A percentile compares a stretch with the other conserved stretches of the same genome.
These are phyloP conservation scores for Parnassius orleans DNA, from an alignment of 2,888 invertebrate genomes.

Conservation along the genomic window DNA sequence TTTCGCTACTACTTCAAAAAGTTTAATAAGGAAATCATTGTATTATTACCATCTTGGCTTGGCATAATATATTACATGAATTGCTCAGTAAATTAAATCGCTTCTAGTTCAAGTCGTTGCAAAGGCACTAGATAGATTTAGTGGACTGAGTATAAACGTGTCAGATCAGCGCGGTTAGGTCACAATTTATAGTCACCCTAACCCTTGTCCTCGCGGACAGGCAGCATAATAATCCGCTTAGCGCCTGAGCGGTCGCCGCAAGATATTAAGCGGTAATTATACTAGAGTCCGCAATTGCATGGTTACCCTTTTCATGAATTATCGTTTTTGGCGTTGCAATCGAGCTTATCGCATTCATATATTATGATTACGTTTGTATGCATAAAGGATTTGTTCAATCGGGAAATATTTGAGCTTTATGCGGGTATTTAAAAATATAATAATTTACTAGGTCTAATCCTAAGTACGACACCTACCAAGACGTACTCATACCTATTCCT, in stretches of 20 bases:
- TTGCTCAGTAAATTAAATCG: not conserved
- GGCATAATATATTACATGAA: too few species aligned
- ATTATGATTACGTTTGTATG: constrained; percentile 16
- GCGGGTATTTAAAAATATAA: constrained; percentile 1
- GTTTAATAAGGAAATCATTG: too few species aligned
- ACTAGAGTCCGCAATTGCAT: constrained; percentile 37
- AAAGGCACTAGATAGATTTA: constrained; percentile 1
- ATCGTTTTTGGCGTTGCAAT: constrained; percentile 25
- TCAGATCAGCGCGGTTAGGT: constrained; percentile 18
- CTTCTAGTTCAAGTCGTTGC: not conserved
- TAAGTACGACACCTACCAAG: too few species aligned
- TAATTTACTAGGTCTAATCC: not conserved
- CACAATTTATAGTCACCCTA: constrained; percentile 36
- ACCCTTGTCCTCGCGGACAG: constrained; percentile 37
- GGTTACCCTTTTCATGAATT: constrained; percentile 43
- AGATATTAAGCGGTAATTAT: constrained; percentile 58
- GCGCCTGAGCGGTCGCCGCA: constrained; percentile 36
- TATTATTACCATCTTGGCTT: too few species aligned
- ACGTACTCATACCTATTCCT: too few species aligned
- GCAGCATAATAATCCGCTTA: constrained; percentile 52
- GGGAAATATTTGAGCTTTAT: constrained; percentile 9
- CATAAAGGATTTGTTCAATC: constrained; percentile 12
- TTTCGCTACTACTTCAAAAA: too few species aligned
- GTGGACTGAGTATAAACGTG: constrained; percentile 11
- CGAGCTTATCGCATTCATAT: constrained; percentile 20